Evolutionary conservation across 2,113 vertebrate genomes (phyloP), one percentile per base, ranked within the genome.

Genomic region (Barbus barbus): DNA sequence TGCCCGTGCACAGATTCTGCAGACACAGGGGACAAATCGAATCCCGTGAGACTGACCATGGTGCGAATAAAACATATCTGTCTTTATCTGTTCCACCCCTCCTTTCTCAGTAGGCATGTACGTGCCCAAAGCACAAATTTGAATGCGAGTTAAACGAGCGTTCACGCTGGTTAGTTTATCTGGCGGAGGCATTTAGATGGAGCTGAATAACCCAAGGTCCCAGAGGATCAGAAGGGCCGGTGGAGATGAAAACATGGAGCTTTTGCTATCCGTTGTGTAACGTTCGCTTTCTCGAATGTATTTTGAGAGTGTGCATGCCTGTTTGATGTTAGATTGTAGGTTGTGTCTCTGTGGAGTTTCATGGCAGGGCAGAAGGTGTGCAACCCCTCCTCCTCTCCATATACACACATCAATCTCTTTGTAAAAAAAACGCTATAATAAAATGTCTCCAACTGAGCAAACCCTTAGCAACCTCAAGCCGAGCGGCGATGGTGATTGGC

Each of bases 401-500:
- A 79, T 58, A 75, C 81, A 83, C 74, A 56, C 28, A 72, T 65
- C 56, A 61, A 56, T 46, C 48, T 58, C 65, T 44, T 85, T 44
- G 5, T 38, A 38, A 74, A 75, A 83, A 76, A 71, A 80, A 31
- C 36, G 61, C 63, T 84, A 60, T 77, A 51, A 63, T 73, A 38
- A 85, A 74, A 87, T 78, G 38, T 90, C 86, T 88, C 85, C 90
- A 77, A 72, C 74, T 36, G 72, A 82, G 82, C 77, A 56, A 93
- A 92, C 93, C 93, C 93, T 87, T 93, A 93, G 93, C 93, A 91
- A 90, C 85, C 86, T 65, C 53, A 79, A 86, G 77, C 90, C 83
- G 63, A 88, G 87, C 81, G 69, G 82, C 26, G 26, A 84, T 13
- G 22, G 81, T 86, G 85, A 96, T 96, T 96, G 95, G 96, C 87